Evolutionary conservation across 2,797 vertebrate species (phyloP), one percentile per base, ranked within the genome.

Genomic region (Bradypus variegatus): DNA sequence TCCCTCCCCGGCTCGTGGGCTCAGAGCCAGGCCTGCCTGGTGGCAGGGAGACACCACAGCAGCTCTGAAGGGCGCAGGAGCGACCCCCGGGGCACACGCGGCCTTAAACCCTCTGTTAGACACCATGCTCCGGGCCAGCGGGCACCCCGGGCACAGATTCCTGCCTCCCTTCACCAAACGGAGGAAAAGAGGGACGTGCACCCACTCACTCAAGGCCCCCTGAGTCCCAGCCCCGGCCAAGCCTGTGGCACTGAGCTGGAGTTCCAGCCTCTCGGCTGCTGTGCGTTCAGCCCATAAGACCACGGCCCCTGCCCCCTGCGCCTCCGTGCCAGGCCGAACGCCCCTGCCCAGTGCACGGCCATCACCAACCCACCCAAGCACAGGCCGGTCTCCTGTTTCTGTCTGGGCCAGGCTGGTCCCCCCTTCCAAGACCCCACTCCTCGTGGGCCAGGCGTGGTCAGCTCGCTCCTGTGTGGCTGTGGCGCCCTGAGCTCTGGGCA

Each of bases 131-230:
- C 31, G 2, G 48, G 69, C 27, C 65, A 36, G 64, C 90, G 41
- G 77, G 81, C 72, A 93, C 50, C 50, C 50, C 29, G 1, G 76
- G 60, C 91, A 94, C 72, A 90, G 72, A 86, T 72, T 73, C 75
- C 53, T 27, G 14, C 9, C 36, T 78, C 83, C 45, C 78, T 64
- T 95, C 91, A 91, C 69, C 82, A 75, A 81, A 69, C 60, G 69
- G 88, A 48, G 23, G 70, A 78, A 58, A 70, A 88, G 76, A 75
- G 8, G 48, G 14, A n/a, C 19, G 1, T 11, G n/a, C 67, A 60
- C 27, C 76, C 48, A 33, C 21, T 53, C n/a, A 33, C n/a, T 53
- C 5, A 2, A 77, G 19, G 45, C 15, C 19, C 45, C 58, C 36
- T 65, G 50, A 25, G 73, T 83, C 62, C 33, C 38, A 65, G 33